These are phyloP conservation scores for Seladonia tumulorum DNA, from an alignment of 2,888 invertebrate genomes.

Conservation along the genomic window DNA sequence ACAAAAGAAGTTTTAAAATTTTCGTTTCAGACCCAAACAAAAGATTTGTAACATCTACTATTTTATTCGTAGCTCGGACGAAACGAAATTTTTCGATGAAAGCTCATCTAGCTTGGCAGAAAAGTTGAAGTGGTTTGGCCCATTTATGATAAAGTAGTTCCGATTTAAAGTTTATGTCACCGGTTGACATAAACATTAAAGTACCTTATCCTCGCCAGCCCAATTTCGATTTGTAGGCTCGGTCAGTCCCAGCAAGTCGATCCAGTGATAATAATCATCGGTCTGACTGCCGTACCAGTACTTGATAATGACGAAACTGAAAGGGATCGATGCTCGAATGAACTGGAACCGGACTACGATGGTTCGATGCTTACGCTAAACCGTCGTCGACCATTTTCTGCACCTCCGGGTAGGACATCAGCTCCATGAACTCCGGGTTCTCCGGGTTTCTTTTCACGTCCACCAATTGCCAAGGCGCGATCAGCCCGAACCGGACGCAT, in stretches of 20 bases:
- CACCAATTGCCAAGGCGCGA: conserved; percentile 92
- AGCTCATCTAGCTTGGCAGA: no score
- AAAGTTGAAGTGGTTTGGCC: no score
- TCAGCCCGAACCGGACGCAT: conserved; percentile 91
- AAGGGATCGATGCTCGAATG: conserved; percentile 38
- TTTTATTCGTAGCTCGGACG: no score
- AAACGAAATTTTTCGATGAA: no score
- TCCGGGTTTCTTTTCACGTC: conserved; percentile 91
- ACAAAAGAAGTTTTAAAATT: no score
- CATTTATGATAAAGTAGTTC: no score
- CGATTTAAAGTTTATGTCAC: no score
- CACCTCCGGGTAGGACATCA: conserved; percentile 88
- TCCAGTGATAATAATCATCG: conserved; percentile 90
- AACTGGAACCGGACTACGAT: neutral
- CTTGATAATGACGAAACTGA: conserved; percentile 91
- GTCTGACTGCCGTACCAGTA: conserved; percentile 91
- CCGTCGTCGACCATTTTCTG: conserved; percentile 93
- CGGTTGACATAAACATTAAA: neutral
- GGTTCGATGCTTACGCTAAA: conserved; percentile 87
- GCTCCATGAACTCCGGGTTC: conserved; percentile 89
- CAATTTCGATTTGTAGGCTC: conserved; percentile 91
- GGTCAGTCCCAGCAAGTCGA: conserved; percentile 88
- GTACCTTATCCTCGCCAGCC: conserved; percentile 86
- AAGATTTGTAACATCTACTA: no score
- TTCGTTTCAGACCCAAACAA: no score